phyloP scores from a whole-genome alignment of 2,888 invertebrate genomes.

The Branchipolynoe longqiensis region DNA sequence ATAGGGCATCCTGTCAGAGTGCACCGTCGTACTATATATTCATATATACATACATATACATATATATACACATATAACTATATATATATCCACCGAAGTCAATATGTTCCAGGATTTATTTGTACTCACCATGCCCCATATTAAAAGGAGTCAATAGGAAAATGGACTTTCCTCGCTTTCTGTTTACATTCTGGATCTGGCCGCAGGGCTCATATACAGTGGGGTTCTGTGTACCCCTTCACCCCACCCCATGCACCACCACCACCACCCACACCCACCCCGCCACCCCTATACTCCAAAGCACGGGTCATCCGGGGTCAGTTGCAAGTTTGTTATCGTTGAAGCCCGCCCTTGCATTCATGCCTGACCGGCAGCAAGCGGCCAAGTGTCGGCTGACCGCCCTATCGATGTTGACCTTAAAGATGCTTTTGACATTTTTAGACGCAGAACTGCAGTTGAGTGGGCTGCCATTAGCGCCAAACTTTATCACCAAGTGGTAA shows the following conservation, averaged over 20 bases:
- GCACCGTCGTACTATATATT: too few relatives aligned
- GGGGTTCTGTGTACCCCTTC: neutral
- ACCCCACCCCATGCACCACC: too few relatives aligned
- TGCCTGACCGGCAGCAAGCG: neutral
- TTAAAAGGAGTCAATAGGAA: conserved; percentile 12
- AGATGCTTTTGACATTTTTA: neutral
- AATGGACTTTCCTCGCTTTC: neutral
- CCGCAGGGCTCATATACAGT: neutral
- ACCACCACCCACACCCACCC: too few relatives aligned
- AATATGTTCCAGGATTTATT: neutral
- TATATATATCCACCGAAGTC: neutral
- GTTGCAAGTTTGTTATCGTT: conserved; percentile 32
- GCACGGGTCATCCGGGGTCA: conserved; percentile 27
- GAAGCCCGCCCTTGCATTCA: neutral
- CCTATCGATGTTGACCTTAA: conserved; percentile 16
- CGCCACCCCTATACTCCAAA: neutral
- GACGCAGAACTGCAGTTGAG: neutral
- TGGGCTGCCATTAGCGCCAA: neutral
- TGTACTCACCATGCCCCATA: conserved; percentile 2
- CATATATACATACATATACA: too few relatives aligned
- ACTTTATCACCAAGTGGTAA: too few relatives aligned
- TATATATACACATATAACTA: neutral
- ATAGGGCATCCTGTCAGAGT: too few relatives aligned
- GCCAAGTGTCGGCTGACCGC: neutral
- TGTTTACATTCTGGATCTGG: conserved; percentile 9